phyloP scores from a whole-genome alignment of 2,888 invertebrate genomes.

The Heliconius erato region DNA sequence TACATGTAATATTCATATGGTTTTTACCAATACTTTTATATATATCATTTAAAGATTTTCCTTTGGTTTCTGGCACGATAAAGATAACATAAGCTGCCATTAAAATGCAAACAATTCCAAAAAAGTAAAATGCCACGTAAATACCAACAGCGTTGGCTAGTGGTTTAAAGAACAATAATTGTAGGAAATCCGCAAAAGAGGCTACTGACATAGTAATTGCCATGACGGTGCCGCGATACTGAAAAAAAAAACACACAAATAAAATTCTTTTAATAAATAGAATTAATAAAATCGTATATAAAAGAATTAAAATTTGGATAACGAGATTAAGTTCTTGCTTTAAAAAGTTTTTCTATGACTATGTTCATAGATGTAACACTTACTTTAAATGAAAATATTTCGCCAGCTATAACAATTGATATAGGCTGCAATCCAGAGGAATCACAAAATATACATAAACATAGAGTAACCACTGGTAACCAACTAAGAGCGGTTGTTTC shows the following conservation, averaged over 20 bases:
- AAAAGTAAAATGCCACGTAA: slow-evolving; percentile 71
- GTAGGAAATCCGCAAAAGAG: slow-evolving; percentile 64
- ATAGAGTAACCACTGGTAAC: slow-evolving; percentile 81
- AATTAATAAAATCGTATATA: background rate
- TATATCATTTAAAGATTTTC: slow-evolving; percentile 68
- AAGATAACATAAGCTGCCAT: slow-evolving; percentile 64
- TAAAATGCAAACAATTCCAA: slow-evolving; percentile 64
- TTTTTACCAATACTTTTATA: slow-evolving; percentile 54
- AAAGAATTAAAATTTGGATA: background rate
- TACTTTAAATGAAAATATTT: slow-evolving; percentile 83
- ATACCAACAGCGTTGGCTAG: slow-evolving; percentile 65
- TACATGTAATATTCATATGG: background rate
- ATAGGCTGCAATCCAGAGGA: slow-evolving; percentile 82
- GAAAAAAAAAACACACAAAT: slow-evolving; percentile 53
- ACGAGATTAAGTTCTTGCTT: background rate
- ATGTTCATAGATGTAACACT: background rate
- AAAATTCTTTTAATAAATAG: background rate
- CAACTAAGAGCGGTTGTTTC: slow-evolving; percentile 70
- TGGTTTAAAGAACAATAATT: slow-evolving; percentile 74
- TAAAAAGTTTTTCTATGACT: background rate
- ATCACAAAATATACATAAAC: slow-evolving; percentile 82
- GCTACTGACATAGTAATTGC: slow-evolving; percentile 69
- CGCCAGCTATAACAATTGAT: slow-evolving; percentile 80
- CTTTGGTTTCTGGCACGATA: slow-evolving; percentile 71
- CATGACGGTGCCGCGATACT: slow-evolving; percentile 76